These are phyloP conservation scores for Cantharis lateralis DNA, from an alignment of 2,888 invertebrate genomes.

Conservation along the genomic window DNA sequence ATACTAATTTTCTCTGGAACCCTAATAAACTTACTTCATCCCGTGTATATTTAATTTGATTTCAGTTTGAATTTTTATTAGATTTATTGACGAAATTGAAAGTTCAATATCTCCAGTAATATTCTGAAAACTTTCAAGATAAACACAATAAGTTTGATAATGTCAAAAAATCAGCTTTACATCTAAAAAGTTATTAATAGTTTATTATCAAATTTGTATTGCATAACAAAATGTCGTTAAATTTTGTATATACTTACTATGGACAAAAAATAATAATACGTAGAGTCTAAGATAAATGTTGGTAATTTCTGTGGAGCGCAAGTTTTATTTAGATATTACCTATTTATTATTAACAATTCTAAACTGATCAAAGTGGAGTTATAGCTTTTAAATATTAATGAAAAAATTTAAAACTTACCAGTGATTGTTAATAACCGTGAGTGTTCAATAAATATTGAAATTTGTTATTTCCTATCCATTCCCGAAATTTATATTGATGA, in stretches of 20 bases:
- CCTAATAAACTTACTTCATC: not conserved
- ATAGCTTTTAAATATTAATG: not conserved
- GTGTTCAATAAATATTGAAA: not conserved
- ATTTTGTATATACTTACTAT: too few relatives aligned
- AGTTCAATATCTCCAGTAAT: too few relatives aligned
- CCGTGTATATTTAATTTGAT: not conserved
- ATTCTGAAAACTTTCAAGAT: not conserved
- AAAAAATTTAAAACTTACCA: not conserved
- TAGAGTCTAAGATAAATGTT: too few relatives aligned
- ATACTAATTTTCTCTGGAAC: not conserved
- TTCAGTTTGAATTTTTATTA: not conserved
- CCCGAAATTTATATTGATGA: not conserved
- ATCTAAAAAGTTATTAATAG: not conserved
- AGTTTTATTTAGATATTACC: not conserved
- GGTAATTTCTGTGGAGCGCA: too few relatives aligned
- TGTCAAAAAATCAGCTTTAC: not conserved
- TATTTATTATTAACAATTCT: not conserved
- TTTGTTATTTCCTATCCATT: not conserved
- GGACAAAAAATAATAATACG: too few relatives aligned
- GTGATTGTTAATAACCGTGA: not conserved
- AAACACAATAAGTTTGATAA: not conserved
- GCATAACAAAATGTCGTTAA: not conserved
- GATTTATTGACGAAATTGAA: too few relatives aligned
- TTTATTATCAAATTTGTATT: not conserved
- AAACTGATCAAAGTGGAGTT: not conserved